Percentiles rank a stretch among this genome's conserved stretches.
Conservation (phyloP, 1,140 invertebrate genomes). For the Drosophila ogumai region DNA sequence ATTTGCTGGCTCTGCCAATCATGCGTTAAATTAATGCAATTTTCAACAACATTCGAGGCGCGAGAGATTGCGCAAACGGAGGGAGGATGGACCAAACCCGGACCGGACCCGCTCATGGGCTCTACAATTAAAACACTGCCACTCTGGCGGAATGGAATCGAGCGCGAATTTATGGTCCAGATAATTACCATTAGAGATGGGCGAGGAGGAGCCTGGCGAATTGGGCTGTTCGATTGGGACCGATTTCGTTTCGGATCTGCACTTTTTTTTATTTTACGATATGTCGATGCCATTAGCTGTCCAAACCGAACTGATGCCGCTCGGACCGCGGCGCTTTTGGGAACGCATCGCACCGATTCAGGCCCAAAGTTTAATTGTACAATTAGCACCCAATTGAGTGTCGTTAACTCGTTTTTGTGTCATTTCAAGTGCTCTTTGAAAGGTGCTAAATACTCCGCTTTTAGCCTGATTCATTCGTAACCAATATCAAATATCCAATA, state of each 20-base stretch:
- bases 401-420: constrained; percentile 75
- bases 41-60: constrained; percentile 56
- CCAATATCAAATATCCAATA: constrained; percentile 6
- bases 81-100: background rate
- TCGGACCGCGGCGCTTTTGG: constrained; percentile 6
- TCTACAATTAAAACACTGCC: constrained; percentile 68
- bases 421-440: constrained; percentile 60
- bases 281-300: constrained; percentile 73
- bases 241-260: constrained; percentile 14
- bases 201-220: constrained; percentile 9
- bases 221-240: constrained; percentile 25
- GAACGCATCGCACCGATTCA: constrained; percentile 16
- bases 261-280: constrained; percentile 47
- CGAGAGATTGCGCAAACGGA: constrained; percentile 34
- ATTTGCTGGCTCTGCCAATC: constrained; percentile 65
- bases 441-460: constrained; percentile 59
- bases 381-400: constrained; percentile 82
- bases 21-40: constrained; percentile 82
- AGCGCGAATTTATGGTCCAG: constrained; percentile 69
- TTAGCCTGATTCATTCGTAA: background rate
- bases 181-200: constrained; percentile 73
- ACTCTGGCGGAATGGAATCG: constrained; percentile 40
- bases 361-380: constrained; percentile 70
- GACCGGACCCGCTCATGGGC: background rate
- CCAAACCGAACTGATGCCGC: constrained; percentile 59